A percentile compares a stretch with the other conserved stretches of the same genome.
Evolutionary conservation across 1,140 invertebrate species (phyloP).

Genomic region (Drosophila nasuta): DNA sequence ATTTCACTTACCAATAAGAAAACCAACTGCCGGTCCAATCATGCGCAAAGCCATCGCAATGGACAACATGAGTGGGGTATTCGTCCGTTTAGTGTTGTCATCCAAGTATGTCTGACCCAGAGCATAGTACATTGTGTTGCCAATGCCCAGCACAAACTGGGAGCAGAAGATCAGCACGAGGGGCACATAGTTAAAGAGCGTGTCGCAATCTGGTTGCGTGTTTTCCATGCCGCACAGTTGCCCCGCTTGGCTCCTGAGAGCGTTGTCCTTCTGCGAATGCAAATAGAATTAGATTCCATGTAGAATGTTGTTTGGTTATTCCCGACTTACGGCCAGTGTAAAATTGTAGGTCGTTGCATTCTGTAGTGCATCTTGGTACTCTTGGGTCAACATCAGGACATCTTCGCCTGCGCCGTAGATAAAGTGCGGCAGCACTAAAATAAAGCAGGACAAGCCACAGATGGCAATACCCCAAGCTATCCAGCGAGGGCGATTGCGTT

Average conservation of each 20-base stretch:
- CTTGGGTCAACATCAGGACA: constrained; percentile 85
- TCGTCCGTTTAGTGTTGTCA: constrained; percentile 89
- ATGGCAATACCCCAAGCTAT: constrained; percentile 88
- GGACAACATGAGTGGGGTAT: constrained; percentile 87
- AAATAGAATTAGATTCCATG: neutral
- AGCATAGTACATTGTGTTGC: constrained; percentile 89
- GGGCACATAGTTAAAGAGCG: constrained; percentile 86
- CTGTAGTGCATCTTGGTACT: constrained; percentile 66
- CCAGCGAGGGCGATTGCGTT: constrained; percentile 88
- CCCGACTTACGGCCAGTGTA: constrained; percentile 48
- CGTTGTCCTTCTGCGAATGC: constrained; percentile 46
- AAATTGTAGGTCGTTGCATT: constrained; percentile 43
- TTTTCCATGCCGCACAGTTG: constrained; percentile 64
- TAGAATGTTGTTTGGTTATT: neutral
- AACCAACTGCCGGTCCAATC: constrained; percentile 82
- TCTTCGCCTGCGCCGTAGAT: constrained; percentile 89
- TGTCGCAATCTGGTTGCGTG: constrained; percentile 84
- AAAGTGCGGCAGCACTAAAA: constrained; percentile 89
- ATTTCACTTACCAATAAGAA: constrained; percentile 65
- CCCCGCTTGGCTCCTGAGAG: constrained; percentile 43
- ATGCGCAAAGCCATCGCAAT: constrained; percentile 79
- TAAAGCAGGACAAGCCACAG: constrained; percentile 88
- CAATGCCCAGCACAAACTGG: constrained; percentile 89
- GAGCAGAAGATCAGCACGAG: constrained; percentile 89
- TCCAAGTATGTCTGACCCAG: constrained; percentile 90